Percentiles rank a stretch among this genome's conserved stretches.
These are phyloP conservation scores for Cebidichthys violaceus DNA, from an alignment of 2,113 vertebrate genomes.

Conservation along the genomic window DNA sequence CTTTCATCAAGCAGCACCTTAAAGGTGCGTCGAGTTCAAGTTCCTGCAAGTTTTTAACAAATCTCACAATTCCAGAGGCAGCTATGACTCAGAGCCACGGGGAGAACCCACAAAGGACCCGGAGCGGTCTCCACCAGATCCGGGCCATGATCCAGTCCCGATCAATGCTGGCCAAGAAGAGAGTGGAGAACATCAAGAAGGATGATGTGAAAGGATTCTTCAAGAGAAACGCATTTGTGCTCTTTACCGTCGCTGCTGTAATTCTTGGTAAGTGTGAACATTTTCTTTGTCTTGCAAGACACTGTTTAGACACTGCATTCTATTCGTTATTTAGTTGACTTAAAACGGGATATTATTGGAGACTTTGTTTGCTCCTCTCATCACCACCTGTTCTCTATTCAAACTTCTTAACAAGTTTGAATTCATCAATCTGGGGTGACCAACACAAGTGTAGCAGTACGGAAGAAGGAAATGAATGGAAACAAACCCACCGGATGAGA, in stretches of 20 bases:
- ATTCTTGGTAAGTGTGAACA: conserved; percentile 89
- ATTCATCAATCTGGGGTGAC: conserved; percentile 28
- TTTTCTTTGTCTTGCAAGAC: not conserved
- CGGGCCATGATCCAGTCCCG: conserved; percentile 88
- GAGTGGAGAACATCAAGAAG: conserved; percentile 89
- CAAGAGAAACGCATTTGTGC: conserved; percentile 92
- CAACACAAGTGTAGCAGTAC: not conserved
- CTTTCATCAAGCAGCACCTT: not conserved
- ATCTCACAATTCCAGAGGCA: conserved; percentile 14
- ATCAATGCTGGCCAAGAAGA: conserved; percentile 89
- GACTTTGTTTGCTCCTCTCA: not conserved
- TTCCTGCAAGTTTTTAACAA: not conserved
- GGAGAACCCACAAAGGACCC: conserved; percentile 84
- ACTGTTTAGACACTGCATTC: not conserved
- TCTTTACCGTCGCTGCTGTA: conserved; percentile 93
- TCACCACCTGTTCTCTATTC: not conserved
- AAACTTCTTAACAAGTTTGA: conserved; percentile 22
- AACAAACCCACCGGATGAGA: conserved; percentile 32
- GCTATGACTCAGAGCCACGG: conserved; percentile 90
- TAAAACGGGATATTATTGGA: not conserved
- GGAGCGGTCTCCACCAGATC: conserved; percentile 88
- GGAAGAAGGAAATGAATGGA: conserved; percentile 39
- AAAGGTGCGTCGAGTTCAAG: not conserved
- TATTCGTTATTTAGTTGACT: not conserved
- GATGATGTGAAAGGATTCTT: conserved; percentile 90